Evolutionary conservation across 1,140 invertebrate species (phyloP), one percentile per base, ranked within the genome.

Genomic region (Apis laboriosa): DNA sequence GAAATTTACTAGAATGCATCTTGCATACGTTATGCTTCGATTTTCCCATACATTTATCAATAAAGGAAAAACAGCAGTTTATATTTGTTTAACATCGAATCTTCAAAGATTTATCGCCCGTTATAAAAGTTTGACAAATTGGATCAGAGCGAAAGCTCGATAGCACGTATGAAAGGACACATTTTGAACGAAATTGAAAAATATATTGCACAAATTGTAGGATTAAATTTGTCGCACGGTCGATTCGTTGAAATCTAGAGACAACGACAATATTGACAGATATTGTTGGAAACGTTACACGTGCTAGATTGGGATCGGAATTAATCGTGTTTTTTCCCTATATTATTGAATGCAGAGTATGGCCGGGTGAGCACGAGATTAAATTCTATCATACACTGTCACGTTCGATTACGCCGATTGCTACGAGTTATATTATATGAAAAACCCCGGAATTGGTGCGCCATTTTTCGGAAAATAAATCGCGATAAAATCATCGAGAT

Each of bases 381-480:
- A 49, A 76, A 64, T 76, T 64, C 60, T 61, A 64, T 64, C 43
- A 76, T 64, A 76, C 49, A 49, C 8, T 53, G 49, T 64, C 60
- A 28, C 60, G n/a, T 64, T 53, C 74, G 24, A 76, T 76, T 64
- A 76, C 60, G 60, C 21, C 24, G 60, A 76, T 76, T 64, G 60
- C 60, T 34, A 28, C 60, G 60, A 64, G n/a, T 74, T 74, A 74
- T 53, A 53, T 53, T 76, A 53, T 64, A 53, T 3, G 12, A 5
- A 17, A 76, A 55, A 43, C 34, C 28, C 19, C 15, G 7, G 58
- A 28, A 51, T 51, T 24, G 21, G 3, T 15, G n/a, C 24, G 11
- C 21, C 13, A n/a, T 53, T 34, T 19, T 24, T 17, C 15, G 11
- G 12, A 17, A 28, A 72, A 55, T 28, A 68, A 34, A 49, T 68